Evolutionary conservation across 1,140 invertebrate species (phyloP), one percentile per base, ranked within the genome.

Genomic region (Thaumetopoea pityocampa): DNA sequence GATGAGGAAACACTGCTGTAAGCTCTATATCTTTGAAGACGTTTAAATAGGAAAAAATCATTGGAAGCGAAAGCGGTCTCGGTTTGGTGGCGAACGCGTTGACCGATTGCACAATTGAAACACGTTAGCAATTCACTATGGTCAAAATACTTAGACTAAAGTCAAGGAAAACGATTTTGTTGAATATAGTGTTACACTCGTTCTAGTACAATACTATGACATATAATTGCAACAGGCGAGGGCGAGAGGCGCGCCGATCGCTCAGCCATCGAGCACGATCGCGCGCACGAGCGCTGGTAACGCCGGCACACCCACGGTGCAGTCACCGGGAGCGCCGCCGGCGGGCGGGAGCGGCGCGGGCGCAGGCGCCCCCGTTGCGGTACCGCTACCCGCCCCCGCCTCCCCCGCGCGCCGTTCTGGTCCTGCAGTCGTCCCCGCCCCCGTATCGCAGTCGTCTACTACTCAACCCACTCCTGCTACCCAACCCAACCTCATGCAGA

Each of bases 401-500:
- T 56, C 67, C 47, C 47, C 82, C 65, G 59, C 62, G 20, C 58
- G 65, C 12, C 74, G 78, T 55, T 88, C 89, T 4, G 88, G 90
- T 12, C 90, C 90, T 1, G 86, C 90, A 16, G 90, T 87, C 5
- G 87, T 90, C 16, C 76, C 85, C 1, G 71, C 74, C 11, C 68
- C 74, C 27, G 67, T 73, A 11, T 53, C 76, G 10, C 73, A 72
- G 32, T 73, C 78, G 19, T 65, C 69, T 59, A 46, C 56, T 62
- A 47, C 71, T 16, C 74, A 84, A 35, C 77, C 69, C 15, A 85
- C 34, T 56, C 70, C 49, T 68, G 78, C 35, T 67, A 80, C 45
- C 84, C 89, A 81, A 34, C 90, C 91, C 8, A 93, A 93, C 76
- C 86, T 94, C 27, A 93, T 93, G 92, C 92, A 93, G 68, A 94